These are phyloP conservation scores for Hemistola chrysoprasaria DNA, from an alignment of 2,888 invertebrate genomes.

Conservation along the genomic window DNA sequence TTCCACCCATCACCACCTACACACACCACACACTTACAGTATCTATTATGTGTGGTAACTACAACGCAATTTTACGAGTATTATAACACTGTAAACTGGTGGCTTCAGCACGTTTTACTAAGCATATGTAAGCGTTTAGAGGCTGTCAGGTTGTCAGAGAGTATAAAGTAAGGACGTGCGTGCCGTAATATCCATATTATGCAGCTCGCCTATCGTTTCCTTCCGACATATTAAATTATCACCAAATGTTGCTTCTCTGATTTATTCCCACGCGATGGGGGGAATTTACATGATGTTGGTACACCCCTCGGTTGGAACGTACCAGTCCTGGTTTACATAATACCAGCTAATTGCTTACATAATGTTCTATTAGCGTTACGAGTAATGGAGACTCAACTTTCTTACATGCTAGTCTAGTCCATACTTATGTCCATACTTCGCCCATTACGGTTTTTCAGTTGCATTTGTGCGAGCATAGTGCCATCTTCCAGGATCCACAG, in stretches of 20 bases:
- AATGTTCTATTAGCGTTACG: not conserved
- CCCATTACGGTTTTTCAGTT: too few relatives aligned
- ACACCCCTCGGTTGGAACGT: conserved; percentile 1
- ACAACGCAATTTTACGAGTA: conserved; percentile 12
- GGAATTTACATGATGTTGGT: conserved; percentile 20
- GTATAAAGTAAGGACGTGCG: conserved; percentile 19
- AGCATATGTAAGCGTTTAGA: conserved; percentile 13
- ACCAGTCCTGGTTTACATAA: conserved; percentile 1
- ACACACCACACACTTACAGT: conserved; percentile 2
- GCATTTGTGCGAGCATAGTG: too few relatives aligned
- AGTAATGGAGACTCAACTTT: too few relatives aligned
- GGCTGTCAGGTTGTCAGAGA: conserved; percentile 14
- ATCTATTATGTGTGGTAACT: conserved; percentile 11
- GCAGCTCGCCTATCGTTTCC: conserved; percentile 45
- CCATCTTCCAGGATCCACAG: too few relatives aligned
- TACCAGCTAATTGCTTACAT: conserved; percentile 2
- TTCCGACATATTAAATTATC: conserved; percentile 67
- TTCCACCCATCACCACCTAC: too few relatives aligned
- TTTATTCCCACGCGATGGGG: conserved; percentile 44
- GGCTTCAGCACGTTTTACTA: conserved; percentile 7
- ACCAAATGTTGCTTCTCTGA: conserved; percentile 60
- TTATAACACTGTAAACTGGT: conserved; percentile 10
- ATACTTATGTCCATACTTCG: too few relatives aligned
- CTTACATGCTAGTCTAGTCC: too few relatives aligned
- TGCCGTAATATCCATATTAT: conserved; percentile 32